Evolutionary conservation across 1,140 invertebrate species (phyloP).

Genomic region (Dufourea novaeangliae): DNA sequence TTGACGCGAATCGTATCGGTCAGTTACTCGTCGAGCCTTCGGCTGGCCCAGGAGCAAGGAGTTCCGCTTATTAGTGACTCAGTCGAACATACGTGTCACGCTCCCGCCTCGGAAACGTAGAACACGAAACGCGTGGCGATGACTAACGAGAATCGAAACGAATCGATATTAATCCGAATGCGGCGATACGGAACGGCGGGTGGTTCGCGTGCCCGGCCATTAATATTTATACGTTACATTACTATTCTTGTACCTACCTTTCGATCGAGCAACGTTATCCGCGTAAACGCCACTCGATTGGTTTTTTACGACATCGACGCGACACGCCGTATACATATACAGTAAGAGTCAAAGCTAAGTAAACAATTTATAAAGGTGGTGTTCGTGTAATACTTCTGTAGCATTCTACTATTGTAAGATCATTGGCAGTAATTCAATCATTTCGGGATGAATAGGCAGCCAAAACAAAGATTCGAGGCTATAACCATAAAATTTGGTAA

Average conservation of each 20-base stretch:
- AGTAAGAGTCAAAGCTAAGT: no score
- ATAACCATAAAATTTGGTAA: no score
- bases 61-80: slow-evolving; percentile 57
- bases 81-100: slow-evolving; percentile 8
- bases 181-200: slow-evolving; percentile 17
- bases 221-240: slow-evolving; percentile 33
- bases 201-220: slow-evolving; percentile 26
- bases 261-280: no score
- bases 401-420: no score
- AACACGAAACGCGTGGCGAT: slow-evolving; percentile 30
- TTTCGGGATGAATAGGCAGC: no score
- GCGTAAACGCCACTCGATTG: neutral
- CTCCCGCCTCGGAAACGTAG: neutral
- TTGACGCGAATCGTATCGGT: neutral
- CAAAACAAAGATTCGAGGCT: no score
- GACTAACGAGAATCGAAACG: slow-evolving; percentile 56
- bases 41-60: neutral
- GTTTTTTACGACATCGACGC: neutral
- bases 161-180: slow-evolving; percentile 57
- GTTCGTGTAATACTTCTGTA: no score
- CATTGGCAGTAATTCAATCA: no score
- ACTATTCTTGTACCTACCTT: neutral
- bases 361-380: no score
- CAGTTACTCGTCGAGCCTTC: neutral
- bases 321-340: no score